Conservation (phyloP, 2,113 vertebrate species). For the Eptesicus fuscus region DNA sequence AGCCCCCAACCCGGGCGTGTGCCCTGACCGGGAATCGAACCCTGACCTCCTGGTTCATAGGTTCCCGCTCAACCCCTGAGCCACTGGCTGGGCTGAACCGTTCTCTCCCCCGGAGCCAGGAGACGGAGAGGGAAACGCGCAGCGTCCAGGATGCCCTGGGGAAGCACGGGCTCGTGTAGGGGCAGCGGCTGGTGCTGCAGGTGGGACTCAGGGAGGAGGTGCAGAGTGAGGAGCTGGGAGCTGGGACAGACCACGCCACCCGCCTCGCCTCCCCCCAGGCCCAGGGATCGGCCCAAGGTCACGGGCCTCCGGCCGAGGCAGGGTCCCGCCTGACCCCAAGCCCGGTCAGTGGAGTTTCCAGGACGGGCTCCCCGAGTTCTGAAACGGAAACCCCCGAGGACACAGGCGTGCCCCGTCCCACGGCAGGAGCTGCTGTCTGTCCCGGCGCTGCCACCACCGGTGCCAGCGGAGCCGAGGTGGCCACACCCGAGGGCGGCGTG, state of each 20-base stretch:
- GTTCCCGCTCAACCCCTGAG: too few species aligned
- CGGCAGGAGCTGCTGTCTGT: not conserved
- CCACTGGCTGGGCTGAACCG: not conserved
- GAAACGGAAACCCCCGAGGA: not conserved
- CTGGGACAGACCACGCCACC: not conserved
- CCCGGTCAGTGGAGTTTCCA: not conserved
- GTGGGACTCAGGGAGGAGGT: not conserved
- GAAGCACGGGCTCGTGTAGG: not conserved
- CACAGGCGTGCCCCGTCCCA: not conserved
- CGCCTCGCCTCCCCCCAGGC: fast-evolving
- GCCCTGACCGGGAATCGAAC: too few species aligned
- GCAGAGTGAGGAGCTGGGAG: not conserved
- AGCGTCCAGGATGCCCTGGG: not conserved
- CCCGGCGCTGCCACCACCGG: fast-evolving
- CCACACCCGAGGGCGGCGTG: fast-evolving
- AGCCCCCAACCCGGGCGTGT: too few species aligned
- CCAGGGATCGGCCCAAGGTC: not conserved
- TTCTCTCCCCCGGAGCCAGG: not conserved
- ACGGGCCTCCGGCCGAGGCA: not conserved
- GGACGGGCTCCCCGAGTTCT: not conserved
- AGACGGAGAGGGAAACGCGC: not conserved
- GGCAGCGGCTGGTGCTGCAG: fast-evolving
- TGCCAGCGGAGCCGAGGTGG: fast-evolving
- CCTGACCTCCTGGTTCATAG: too few species aligned
- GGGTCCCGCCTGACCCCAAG: fast-evolving